phyloP scores from a whole-genome alignment of 2,888 invertebrate species.

The Apoda limacodes region DNA sequence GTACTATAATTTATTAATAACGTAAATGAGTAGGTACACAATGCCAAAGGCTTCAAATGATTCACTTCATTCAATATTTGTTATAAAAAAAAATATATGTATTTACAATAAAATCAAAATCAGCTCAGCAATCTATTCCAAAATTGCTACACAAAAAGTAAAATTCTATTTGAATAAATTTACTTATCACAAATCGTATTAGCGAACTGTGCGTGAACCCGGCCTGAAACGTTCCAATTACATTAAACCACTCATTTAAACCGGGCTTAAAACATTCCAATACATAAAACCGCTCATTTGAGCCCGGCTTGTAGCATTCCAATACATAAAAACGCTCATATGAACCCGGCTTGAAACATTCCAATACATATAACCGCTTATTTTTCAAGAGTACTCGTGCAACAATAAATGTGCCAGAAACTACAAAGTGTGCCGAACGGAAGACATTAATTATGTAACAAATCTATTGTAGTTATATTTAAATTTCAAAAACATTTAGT shows the following conservation, averaged over 20 bases:
- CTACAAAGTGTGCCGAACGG: slow-evolving; percentile 67
- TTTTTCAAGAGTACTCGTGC: not conserved
- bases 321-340: too few species aligned
- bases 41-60: slow-evolving; percentile 68
- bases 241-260: too few species aligned
- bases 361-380: slow-evolving; percentile 9
- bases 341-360: slow-evolving; percentile 5
- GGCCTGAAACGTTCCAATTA: slow-evolving; percentile 27
- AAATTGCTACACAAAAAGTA: slow-evolving; percentile 50
- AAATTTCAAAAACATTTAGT: slow-evolving; percentile 50
- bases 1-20: slow-evolving; percentile 71
- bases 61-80: slow-evolving; percentile 64
- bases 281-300: slow-evolving; percentile 10
- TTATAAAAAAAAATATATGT: slow-evolving; percentile 57
- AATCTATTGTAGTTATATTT: slow-evolving; percentile 82
- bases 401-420: slow-evolving; percentile 46
- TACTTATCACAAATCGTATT: slow-evolving; percentile 61
- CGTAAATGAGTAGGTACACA: slow-evolving; percentile 72
- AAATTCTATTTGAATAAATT: slow-evolving; percentile 36
- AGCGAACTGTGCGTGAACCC: slow-evolving; percentile 62
- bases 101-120: slow-evolving; percentile 65
- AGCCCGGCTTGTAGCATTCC: too few species aligned
- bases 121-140: slow-evolving; percentile 54
- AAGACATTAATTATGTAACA: slow-evolving; percentile 83
- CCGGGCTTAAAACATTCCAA: slow-evolving; percentile 3